phyloP scores from a whole-genome alignment of 2,113 vertebrate genomes.

The Herpetotheres cachinnans region DNA sequence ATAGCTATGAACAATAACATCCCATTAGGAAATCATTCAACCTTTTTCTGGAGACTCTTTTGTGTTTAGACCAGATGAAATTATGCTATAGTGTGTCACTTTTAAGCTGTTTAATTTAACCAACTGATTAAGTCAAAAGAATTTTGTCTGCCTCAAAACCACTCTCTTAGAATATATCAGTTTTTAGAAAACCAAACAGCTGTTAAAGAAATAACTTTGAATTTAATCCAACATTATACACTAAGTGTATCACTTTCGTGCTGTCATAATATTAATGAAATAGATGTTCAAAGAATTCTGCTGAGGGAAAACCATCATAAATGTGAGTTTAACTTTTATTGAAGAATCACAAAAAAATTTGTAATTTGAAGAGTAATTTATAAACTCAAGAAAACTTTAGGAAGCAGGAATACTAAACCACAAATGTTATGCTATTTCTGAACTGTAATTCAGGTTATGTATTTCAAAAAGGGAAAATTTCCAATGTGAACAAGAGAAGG shows the following conservation, averaged over 20 bases:
- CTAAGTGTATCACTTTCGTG: neutral
- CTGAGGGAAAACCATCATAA: neutral
- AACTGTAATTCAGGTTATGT: neutral
- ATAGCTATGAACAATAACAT: neutral
- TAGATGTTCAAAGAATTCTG: neutral
- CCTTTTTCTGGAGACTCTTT: neutral
- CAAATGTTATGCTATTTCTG: neutral
- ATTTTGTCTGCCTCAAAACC: neutral
- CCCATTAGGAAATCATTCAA: neutral
- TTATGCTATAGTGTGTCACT: neutral
- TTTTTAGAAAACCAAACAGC: neutral
- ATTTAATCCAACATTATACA: neutral
- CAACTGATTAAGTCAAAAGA: neutral
- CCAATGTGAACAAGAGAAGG: neutral
- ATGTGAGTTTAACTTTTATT: neutral
- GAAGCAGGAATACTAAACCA: neutral
- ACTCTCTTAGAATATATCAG: neutral
- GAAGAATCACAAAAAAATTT: neutral
- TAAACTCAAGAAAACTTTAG: neutral
- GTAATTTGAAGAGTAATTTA: neutral
- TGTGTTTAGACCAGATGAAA: neutral
- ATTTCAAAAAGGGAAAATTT: neutral
- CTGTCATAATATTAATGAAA: neutral
- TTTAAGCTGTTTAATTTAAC: neutral
- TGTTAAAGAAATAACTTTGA: neutral